Conservation (phyloP, 2,888 invertebrate genomes). For the Athripsodes cinereus region DNA sequence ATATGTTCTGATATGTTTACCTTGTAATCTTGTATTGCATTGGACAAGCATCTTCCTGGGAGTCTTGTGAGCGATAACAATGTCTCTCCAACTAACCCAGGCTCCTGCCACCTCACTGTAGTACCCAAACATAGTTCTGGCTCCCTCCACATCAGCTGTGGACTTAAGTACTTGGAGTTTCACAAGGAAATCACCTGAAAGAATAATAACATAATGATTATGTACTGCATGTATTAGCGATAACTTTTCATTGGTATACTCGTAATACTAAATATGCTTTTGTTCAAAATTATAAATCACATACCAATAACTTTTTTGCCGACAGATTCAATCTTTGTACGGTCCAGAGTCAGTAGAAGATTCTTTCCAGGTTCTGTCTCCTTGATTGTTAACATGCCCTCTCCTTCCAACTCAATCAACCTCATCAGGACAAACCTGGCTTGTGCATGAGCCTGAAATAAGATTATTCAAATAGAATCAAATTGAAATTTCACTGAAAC, state of each 20-base stretch:
- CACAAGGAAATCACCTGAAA: conserved; percentile 65
- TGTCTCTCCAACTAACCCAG: conserved; percentile 80
- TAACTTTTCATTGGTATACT: too few relatives aligned
- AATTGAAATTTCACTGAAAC: too few relatives aligned
- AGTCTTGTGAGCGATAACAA: conserved; percentile 83
- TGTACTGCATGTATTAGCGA: too few relatives aligned
- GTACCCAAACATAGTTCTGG: conserved; percentile 66
- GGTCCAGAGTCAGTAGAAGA: conserved; percentile 70
- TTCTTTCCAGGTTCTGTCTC: conserved; percentile 77
- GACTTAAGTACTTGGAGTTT: conserved; percentile 90
- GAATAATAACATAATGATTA: not conserved
- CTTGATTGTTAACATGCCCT: conserved; percentile 68
- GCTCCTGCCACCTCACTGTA: conserved; percentile 78
- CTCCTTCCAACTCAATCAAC: conserved; percentile 81
- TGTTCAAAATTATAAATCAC: too few relatives aligned
- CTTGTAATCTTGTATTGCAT: conserved; percentile 66
- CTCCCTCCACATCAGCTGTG: conserved; percentile 71
- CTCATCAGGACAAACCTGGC: conserved; percentile 87
- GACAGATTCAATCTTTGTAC: conserved; percentile 69
- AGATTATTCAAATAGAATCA: too few relatives aligned
- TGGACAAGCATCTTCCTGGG: conserved; percentile 90
- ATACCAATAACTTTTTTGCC: conserved; percentile 75
- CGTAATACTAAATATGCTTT: too few relatives aligned
- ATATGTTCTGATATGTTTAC: too few relatives aligned
- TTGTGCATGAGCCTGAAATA: conserved; percentile 64